phyloP scores from a whole-genome alignment of 2,113 vertebrate genomes.

The Sitta europaea region DNA sequence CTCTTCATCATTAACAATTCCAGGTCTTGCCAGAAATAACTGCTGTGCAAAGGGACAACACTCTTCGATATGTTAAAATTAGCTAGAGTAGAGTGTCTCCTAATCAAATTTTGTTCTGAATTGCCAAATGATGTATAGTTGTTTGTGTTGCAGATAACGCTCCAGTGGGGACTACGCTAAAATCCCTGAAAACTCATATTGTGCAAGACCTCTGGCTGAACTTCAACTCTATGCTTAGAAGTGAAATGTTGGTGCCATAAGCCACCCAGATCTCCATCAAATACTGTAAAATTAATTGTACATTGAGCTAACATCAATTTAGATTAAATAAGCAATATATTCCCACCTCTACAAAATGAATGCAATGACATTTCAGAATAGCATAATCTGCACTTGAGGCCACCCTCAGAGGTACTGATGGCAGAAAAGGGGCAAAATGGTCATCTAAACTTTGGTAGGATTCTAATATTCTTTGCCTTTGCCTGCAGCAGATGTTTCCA shows the following conservation, averaged over 20 bases:
- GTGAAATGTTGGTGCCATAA: slow-evolving; percentile 46
- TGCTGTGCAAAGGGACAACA: neutral
- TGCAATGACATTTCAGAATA: neutral
- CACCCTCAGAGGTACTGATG: neutral
- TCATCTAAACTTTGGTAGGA: neutral
- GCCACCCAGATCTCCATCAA: slow-evolving; percentile 2
- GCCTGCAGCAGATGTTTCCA: slow-evolving; percentile 61
- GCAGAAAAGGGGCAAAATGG: slow-evolving; percentile 18
- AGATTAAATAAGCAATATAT: slow-evolving; percentile 21
- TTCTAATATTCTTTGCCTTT: slow-evolving; percentile 48
- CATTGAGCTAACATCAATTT: neutral
- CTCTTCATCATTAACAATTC: neutral
- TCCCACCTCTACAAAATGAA: slow-evolving; percentile 2
- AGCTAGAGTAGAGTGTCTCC: slow-evolving; percentile 52
- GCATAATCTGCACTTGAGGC: neutral
- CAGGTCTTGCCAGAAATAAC: slow-evolving; percentile 37
- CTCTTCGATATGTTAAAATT: slow-evolving; percentile 30
- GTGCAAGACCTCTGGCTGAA: slow-evolving; percentile 76
- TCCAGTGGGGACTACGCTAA: slow-evolving; percentile 68
- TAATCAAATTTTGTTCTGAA: slow-evolving; percentile 54
- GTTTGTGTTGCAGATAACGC: slow-evolving; percentile 69
- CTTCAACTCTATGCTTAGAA: slow-evolving; percentile 61
- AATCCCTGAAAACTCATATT: slow-evolving; percentile 71
- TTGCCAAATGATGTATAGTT: slow-evolving; percentile 68
- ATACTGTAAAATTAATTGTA: slow-evolving; percentile 14